These are phyloP conservation scores for Eueides isabella DNA, from an alignment of 1,140 invertebrate species.

Conservation along the genomic window DNA sequence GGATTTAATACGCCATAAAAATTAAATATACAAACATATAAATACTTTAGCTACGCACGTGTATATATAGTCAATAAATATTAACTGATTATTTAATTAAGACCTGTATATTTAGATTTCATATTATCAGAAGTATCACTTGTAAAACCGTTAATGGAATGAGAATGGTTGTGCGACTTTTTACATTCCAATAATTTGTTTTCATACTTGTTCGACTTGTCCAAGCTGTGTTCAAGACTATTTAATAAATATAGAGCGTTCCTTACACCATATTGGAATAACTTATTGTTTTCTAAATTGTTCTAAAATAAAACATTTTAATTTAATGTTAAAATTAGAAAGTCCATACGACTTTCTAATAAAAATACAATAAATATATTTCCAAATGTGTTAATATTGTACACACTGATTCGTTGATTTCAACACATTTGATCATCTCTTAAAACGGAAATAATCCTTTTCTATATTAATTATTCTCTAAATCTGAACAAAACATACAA, in stretches of 20 bases:
- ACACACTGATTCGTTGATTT: neutral
- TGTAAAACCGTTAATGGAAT: constrained; percentile 46
- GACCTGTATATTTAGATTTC: constrained; percentile 46
- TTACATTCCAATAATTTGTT: constrained; percentile 54
- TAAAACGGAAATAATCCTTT: neutral
- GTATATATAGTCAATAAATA: neutral
- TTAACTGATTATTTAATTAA: neutral
- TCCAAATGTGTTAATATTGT: neutral
- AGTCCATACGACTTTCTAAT: neutral
- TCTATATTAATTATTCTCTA: neutral
- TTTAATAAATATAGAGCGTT: constrained; percentile 56
- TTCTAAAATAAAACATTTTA: neutral
- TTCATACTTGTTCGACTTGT: constrained; percentile 63
- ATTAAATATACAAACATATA: neutral
- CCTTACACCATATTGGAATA: constrained; percentile 51
- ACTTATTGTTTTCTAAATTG: constrained; percentile 11
- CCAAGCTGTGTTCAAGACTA: constrained; percentile 54
- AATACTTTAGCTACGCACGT: neutral
- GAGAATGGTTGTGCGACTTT: constrained; percentile 49
- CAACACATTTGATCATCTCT: neutral
- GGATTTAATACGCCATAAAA: neutral
- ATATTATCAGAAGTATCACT: constrained; percentile 43
- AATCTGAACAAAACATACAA: too few species aligned
- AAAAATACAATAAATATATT: neutral
- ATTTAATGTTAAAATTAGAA: neutral